phyloP scores from a whole-genome alignment of 1,140 invertebrate genomes.

The Musca domestica region DNA sequence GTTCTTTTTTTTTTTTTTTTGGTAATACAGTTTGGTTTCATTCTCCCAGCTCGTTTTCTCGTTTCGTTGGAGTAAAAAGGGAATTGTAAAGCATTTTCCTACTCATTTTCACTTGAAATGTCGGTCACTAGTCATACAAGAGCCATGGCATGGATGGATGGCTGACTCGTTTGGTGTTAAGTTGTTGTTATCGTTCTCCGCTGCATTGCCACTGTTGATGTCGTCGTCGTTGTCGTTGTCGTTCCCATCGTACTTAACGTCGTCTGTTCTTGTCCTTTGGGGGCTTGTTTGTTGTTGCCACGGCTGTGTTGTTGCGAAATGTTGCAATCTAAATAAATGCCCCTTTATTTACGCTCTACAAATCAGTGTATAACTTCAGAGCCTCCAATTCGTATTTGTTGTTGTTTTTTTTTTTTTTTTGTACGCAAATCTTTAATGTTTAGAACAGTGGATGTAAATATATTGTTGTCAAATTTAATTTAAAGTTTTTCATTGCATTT shows the following conservation, averaged over 20 bases:
- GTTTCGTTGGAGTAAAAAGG: constrained; percentile 14
- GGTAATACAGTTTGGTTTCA: too few species aligned
- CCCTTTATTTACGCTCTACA: constrained; percentile 16
- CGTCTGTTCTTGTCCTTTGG: not conserved
- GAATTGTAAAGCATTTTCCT: constrained; percentile 19
- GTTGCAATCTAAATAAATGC: constrained; percentile 19
- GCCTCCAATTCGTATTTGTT: not conserved
- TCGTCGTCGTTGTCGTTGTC: constrained; percentile 6
- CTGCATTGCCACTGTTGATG: not conserved
- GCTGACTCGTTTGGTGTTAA: not conserved
- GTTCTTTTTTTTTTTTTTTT: too few species aligned
- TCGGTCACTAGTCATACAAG: constrained; percentile 19
- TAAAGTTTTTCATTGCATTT: too few species aligned
- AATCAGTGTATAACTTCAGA: constrained; percentile 18
- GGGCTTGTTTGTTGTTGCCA: not conserved
- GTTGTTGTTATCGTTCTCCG: not conserved
- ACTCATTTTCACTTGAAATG: constrained; percentile 21
- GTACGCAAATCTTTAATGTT: too few species aligned
- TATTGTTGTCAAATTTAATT: too few species aligned
- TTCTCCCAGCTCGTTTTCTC: not conserved
- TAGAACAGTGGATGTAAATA: too few species aligned
- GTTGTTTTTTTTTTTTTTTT: too few species aligned
- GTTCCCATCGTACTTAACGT: constrained; percentile 1
- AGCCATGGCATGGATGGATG: constrained; percentile 6
- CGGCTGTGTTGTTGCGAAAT: constrained; percentile 2